A percentile compares a stretch with the other conserved stretches of the same genome.
These are phyloP conservation scores for Sitta carolinensis DNA, from an alignment of 2,797 vertebrate species.

Conservation along the genomic window DNA sequence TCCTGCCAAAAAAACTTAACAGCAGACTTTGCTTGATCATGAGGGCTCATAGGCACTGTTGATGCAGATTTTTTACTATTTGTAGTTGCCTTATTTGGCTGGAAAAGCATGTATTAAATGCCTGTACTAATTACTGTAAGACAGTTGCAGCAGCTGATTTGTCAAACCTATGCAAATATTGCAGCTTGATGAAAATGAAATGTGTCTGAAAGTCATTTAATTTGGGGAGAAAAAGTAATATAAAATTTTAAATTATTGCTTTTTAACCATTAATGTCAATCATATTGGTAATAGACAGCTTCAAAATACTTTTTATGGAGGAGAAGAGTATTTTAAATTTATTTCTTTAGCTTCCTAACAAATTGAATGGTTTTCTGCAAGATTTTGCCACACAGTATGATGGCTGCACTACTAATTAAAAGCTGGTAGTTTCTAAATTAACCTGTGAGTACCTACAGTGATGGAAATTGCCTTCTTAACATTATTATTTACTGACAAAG, in stretches of 20 bases:
- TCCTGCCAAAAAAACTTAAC: neutral
- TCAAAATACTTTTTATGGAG: neutral
- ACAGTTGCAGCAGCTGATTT: neutral
- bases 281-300: neutral
- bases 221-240: neutral
- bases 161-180: neutral
- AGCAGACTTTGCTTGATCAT: neutral
- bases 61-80: neutral
- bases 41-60: neutral
- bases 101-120: neutral
- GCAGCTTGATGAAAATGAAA: neutral
- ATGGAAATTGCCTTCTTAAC: conserved; percentile 74
- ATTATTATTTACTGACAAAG: conserved; percentile 71
- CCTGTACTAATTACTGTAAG: neutral
- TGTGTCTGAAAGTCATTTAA: neutral
- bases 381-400: conserved; percentile 52
- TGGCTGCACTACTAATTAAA: conserved; percentile 73
- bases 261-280: neutral
- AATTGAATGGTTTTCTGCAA: conserved; percentile 24
- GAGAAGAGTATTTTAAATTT: neutral
- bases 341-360: conserved; percentile 23
- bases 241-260: neutral
- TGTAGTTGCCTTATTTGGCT: neutral
- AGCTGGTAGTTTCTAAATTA: conserved; percentile 67
- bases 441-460: conserved; percentile 68